Percentiles rank a stretch among this genome's conserved stretches.
These are phyloP conservation scores for Urocitellus parryii DNA, from an alignment of 2,113 vertebrate genomes.

Conservation along the genomic window DNA sequence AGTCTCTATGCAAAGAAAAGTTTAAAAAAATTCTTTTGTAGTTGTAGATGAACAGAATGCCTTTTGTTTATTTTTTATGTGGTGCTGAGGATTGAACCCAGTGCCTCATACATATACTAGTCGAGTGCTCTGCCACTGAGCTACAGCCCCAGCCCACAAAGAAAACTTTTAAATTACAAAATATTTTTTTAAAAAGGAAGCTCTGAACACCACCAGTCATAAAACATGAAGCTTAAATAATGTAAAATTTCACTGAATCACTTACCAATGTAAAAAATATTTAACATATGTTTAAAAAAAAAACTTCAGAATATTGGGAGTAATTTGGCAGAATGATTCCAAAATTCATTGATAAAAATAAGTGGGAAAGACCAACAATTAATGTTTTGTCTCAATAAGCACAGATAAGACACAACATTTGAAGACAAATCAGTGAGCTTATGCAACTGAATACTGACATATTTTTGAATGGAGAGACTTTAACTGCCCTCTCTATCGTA, in stretches of 20 bases:
- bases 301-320: neutral
- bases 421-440: neutral
- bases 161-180: too few species aligned
- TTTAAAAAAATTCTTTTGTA: too few species aligned
- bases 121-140: too few species aligned
- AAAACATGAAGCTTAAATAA: constrained; percentile 1
- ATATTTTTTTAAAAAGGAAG: neutral
- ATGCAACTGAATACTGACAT: neutral
- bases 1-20: neutral
- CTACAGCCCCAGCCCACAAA: too few species aligned
- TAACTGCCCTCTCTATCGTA: neutral
- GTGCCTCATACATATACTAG: too few species aligned
- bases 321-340: neutral
- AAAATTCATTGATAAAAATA: constrained; percentile 52
- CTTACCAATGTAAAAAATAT: constrained; percentile 16
- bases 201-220: constrained; percentile 4
- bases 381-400: neutral
- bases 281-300: neutral
- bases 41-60: too few species aligned
- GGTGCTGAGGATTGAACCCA: too few species aligned
- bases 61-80: too few species aligned
- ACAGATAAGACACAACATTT: neutral
- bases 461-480: neutral
- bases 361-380: neutral
- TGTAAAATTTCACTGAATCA: neutral